Evolutionary conservation across 64 coral and sea anemone species (phyloP).

Genomic region (Cladopsammia gracilis): DNA sequence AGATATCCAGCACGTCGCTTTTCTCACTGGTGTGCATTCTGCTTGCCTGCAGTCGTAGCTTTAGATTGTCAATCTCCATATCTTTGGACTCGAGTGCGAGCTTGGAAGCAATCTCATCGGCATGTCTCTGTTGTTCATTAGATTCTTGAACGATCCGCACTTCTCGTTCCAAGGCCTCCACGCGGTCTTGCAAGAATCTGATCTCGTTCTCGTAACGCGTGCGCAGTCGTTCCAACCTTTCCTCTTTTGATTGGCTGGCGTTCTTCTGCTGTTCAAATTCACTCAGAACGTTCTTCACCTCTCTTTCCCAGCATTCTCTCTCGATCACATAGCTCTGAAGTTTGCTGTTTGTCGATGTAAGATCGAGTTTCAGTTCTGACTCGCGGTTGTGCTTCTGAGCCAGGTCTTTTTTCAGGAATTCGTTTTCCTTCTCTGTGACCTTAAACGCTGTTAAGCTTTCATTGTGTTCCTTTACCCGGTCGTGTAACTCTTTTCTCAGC

Average conservation of each 20-base stretch:
- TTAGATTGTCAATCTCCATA: constrained; percentile 92
- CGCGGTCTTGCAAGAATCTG: constrained; percentile 75
- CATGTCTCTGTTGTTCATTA: constrained; percentile 88
- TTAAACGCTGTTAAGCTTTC: constrained; percentile 72
- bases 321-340: constrained; percentile 95
- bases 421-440: constrained; percentile 86
- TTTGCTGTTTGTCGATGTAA: constrained; percentile 87
- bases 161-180: constrained; percentile 80
- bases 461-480: constrained; percentile 58
- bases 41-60: constrained; percentile 83
- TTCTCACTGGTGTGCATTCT: constrained; percentile 72
- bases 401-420: constrained; percentile 85
- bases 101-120: constrained; percentile 83
- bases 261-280: constrained; percentile 95
- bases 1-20: constrained; percentile 72
- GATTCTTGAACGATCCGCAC: constrained; percentile 78
- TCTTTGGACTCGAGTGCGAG: constrained; percentile 89
- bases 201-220: constrained; percentile 94
- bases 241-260: constrained; percentile 79
- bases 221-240: constrained; percentile 73
- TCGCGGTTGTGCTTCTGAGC: constrained; percentile 70
- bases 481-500: constrained; percentile 69
- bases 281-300: constrained; percentile 82
- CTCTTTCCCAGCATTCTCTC: constrained; percentile 90
- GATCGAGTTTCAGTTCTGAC: constrained; percentile 87